Base-by-base conservation (phyloP, 2,797 vertebrate genomes). In the Urocyon cinereoargenteus region DNA sequence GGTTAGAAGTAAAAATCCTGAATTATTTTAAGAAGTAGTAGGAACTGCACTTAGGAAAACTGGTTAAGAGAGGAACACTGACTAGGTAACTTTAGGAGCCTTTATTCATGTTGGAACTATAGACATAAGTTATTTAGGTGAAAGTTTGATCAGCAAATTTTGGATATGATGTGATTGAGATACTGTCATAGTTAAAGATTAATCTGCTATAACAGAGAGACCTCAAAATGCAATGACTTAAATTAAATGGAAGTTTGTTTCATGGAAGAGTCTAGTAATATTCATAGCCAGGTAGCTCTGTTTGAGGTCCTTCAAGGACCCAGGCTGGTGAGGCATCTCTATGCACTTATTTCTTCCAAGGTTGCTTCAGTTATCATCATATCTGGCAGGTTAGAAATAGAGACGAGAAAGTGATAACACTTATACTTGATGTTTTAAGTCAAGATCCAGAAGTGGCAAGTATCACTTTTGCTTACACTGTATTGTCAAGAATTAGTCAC, bases 181-280 rank as follows among this genome's bases (percentile, higher is more conserved):
- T 94, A 34, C n/a, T 57, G 16, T 91, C 75, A 70, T 59, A 57
- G 49, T 86, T 87, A 62, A 82, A 94, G 59, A 18, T 62, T 83
- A 70, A 70, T 51, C 10, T 13, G 21, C 40, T 91, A 4, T 62
- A 77, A 94, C 10, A 70, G 61, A 87, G 26, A 83, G 10, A 40
- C 31, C 64, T n/a, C 4, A 85, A 89, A 90, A 73, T 86, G 45
- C 83, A 91, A 62, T 78, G 26, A 55, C 19, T 75, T 91, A 85
- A 87, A 90, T 68, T 88, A 79, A 87, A 90, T 57, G 62, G 15
- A 90, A 87, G 6, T 91, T 36, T 88, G 11, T 66, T 90, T 51
- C 73, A 15, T 75, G 61, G 28, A 72, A 45, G 15, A 68, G 21
- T 83, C 53, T 59, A 84, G 75, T 84, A 45, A 83, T 64, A 14